Percentiles rank a stretch among this genome's conserved stretches.
Evolutionary conservation across 2,888 invertebrate genomes (phyloP).

Genomic region (Xanthia togata): DNA sequence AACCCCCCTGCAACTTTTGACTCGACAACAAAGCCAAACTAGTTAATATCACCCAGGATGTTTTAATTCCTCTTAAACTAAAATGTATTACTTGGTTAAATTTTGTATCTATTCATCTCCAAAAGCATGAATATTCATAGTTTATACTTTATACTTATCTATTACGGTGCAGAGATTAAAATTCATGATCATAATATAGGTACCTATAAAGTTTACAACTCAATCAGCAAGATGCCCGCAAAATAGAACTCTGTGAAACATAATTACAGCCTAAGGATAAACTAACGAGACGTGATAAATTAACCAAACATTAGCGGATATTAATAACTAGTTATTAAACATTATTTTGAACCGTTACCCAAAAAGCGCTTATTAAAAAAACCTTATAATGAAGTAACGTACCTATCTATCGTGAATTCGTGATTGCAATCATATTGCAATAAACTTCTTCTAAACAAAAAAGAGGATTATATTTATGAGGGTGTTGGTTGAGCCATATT

Average conservation of each 20-base stretch:
- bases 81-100: background rate
- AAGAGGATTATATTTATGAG: background rate
- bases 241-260: no score
- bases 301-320: slow-evolving; percentile 52
- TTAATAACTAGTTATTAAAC: slow-evolving; percentile 45
- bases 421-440: slow-evolving; percentile 15
- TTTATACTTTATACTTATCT: background rate
- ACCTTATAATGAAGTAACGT: slow-evolving; percentile 26
- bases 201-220: slow-evolving; percentile 32
- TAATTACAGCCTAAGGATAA: slow-evolving; percentile 46
- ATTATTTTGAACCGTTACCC: slow-evolving; percentile 35
- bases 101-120: background rate
- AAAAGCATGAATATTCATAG: background rate
- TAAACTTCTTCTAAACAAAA: slow-evolving; percentile 24
- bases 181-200: slow-evolving; percentile 13
- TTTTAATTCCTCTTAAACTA: background rate
- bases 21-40: background rate
- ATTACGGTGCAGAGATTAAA: slow-evolving; percentile 12
- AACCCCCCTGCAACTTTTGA: background rate
- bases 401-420: slow-evolving; percentile 1
- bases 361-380: slow-evolving; percentile 23
- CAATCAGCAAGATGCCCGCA: slow-evolving; percentile 26
- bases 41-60: background rate
- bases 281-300: slow-evolving; percentile 56
- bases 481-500: background rate